Percentiles rank a stretch among this genome's conserved stretches.
These are phyloP conservation scores for Colossoma macropomum DNA, from an alignment of 2,113 vertebrate species.

Conservation along the genomic window DNA sequence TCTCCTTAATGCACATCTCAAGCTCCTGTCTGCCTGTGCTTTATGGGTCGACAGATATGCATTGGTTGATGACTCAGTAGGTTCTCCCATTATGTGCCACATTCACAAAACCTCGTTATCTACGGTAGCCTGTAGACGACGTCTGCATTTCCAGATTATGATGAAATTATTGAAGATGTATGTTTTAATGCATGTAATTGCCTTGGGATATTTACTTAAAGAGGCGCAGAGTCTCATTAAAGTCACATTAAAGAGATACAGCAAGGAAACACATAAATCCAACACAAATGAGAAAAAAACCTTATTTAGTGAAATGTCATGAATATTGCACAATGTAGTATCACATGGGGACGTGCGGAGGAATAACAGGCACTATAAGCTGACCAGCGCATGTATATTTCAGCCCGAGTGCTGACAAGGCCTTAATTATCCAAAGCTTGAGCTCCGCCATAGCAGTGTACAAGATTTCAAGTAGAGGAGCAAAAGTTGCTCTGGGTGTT, in stretches of 20 bases:
- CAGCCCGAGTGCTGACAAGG: slow-evolving; percentile 2
- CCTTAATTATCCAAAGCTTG: slow-evolving; percentile 32
- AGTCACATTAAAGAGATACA: not conserved
- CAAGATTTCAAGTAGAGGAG: slow-evolving; percentile 3
- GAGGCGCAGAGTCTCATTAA: not conserved
- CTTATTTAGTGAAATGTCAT: slow-evolving; percentile 1
- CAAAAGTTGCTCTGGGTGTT: slow-evolving; percentile 41
- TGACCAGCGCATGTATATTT: slow-evolving; percentile 40
- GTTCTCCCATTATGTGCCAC: not conserved
- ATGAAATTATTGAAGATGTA: slow-evolving; percentile 9
- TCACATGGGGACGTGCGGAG: not conserved
- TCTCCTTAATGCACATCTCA: slow-evolving; percentile 45
- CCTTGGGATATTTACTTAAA: not conserved
- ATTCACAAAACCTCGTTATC: not conserved
- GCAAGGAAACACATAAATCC: not conserved
- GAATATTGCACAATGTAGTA: slow-evolving; percentile 24
- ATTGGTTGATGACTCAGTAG: slow-evolving; percentile 34
- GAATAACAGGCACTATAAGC: slow-evolving; percentile 13
- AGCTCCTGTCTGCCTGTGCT: slow-evolving; percentile 1
- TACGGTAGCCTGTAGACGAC: not conserved
- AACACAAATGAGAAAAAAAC: not conserved
- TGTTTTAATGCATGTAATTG: not conserved
- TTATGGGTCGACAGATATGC: slow-evolving; percentile 33
- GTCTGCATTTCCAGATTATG: slow-evolving; percentile 22
- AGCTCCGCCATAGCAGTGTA: slow-evolving; percentile 18